These are phyloP conservation scores for Larimichthys polyactis DNA, from an alignment of 2,113 vertebrate species.

Conservation along the genomic window DNA sequence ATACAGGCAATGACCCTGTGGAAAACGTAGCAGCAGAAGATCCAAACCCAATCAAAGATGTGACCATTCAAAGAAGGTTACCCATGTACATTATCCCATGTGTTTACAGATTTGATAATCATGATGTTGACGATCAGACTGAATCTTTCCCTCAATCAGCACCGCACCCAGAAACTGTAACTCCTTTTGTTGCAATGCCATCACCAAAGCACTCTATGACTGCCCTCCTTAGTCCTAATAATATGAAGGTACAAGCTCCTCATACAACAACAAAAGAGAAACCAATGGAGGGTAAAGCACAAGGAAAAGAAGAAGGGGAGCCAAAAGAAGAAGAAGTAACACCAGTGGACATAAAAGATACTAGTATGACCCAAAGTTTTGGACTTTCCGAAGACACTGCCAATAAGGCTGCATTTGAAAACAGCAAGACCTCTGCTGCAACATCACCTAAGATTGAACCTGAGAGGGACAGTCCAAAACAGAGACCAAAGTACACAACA, in stretches of 20 bases:
- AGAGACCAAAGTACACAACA: conserved; percentile 87
- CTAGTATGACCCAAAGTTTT: not conserved
- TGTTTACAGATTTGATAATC: conserved; percentile 22
- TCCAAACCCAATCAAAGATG: not conserved
- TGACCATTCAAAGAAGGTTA: conserved; percentile 21
- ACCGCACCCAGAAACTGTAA: not conserved
- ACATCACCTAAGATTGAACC: conserved; percentile 21
- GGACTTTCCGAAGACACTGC: not conserved
- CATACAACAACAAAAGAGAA: not conserved
- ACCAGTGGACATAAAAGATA: conserved; percentile 12
- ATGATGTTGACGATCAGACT: conserved; percentile 1
- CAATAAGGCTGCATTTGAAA: conserved; percentile 11
- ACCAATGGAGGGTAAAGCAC: conserved; percentile 3
- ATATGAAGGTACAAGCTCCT: not conserved
- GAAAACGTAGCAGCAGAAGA: not conserved
- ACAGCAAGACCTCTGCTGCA: not conserved
- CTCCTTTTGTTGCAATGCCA: not conserved
- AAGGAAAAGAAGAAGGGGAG: not conserved
- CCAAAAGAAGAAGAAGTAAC: conserved; percentile 7
- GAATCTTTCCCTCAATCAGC: conserved; percentile 11
- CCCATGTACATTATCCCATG: conserved; percentile 56
- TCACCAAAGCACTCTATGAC: not conserved
- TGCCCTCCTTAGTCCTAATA: not conserved
- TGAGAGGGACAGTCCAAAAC: not conserved
- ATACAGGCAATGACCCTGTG: not conserved